Conservation (phyloP, 2,888 invertebrate genomes). For the Dermolepida albohirtum region DNA sequence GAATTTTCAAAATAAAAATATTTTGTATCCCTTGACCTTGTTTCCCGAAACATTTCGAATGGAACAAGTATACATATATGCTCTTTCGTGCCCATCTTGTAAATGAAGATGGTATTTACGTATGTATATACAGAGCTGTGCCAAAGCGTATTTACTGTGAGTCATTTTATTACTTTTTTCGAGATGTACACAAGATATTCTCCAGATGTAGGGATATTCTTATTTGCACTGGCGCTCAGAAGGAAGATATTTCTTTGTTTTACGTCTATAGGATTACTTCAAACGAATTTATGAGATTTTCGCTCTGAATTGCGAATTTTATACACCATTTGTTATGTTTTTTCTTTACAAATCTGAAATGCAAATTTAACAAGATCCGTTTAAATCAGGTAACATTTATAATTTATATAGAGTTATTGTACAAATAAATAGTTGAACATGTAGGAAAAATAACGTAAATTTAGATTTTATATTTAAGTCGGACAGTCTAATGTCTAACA, state of each 20-base stretch:
- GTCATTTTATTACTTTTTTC: constrained; percentile 35
- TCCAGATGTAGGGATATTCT: constrained; percentile 26
- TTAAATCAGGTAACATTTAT: too few species aligned
- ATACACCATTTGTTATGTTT: neutral
- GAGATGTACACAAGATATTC: constrained; percentile 28
- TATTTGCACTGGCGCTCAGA: constrained; percentile 27
- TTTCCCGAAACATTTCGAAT: constrained; percentile 31
- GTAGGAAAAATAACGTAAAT: too few species aligned
- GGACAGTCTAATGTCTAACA: too few species aligned
- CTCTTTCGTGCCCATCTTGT: constrained; percentile 16
- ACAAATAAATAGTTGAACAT: too few species aligned
- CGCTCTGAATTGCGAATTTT: constrained; percentile 10
- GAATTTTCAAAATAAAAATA: constrained; percentile 40
- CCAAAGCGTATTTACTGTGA: constrained; percentile 34
- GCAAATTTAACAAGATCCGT: too few species aligned
- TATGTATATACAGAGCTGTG: constrained; percentile 8
- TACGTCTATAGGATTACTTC: constrained; percentile 12
- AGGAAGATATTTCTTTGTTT: constrained; percentile 25
- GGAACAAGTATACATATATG: constrained; percentile 17
- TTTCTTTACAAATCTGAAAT: too few species aligned
- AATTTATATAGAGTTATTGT: too few species aligned
- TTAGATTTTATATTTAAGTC: too few species aligned
- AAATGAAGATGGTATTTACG: constrained; percentile 26
- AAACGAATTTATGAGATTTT: constrained; percentile 8
- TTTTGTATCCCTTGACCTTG: constrained; percentile 40